Conservation (phyloP, 2,113 vertebrate genomes). For the Centropus unirufus region DNA sequence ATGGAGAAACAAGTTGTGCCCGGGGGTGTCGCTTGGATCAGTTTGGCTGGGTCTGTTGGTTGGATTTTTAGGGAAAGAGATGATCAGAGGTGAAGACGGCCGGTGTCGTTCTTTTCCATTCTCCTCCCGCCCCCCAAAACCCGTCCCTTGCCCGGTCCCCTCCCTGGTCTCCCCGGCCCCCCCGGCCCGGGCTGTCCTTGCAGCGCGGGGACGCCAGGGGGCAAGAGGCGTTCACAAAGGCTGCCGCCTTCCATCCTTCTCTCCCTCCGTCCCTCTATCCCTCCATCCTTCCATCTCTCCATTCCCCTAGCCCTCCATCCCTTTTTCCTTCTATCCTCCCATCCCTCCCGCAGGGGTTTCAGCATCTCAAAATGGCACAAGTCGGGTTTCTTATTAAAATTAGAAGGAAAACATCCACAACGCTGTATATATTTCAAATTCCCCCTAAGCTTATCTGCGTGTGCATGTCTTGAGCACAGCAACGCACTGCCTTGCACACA, state of each 20-base stretch:
- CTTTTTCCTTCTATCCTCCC: too few species aligned
- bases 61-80: not conserved
- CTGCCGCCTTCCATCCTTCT: not conserved
- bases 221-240: slow-evolving; percentile 73
- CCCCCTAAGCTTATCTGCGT: not conserved
- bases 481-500: not conserved
- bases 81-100: not conserved
- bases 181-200: slow-evolving; percentile 55
- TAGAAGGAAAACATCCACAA: not conserved
- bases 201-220: slow-evolving; percentile 76
- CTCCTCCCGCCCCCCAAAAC: not conserved
- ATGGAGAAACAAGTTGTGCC: not conserved
- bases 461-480: slow-evolving; percentile 47
- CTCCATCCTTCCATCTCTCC: not conserved
- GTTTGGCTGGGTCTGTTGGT: not conserved
- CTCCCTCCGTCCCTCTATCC: not conserved
- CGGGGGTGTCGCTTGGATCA: not conserved
- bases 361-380: not conserved
- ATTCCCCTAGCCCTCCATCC: not conserved
- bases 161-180: not conserved
- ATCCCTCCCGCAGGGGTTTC: not conserved
- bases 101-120: not conserved
- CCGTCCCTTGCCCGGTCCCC: too few species aligned
- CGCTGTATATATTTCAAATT: not conserved
- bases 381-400: not conserved